These are phyloP conservation scores for Stomatorhinus ivindoensis DNA, from an alignment of 2,113 vertebrate species.

Conservation along the genomic window DNA sequence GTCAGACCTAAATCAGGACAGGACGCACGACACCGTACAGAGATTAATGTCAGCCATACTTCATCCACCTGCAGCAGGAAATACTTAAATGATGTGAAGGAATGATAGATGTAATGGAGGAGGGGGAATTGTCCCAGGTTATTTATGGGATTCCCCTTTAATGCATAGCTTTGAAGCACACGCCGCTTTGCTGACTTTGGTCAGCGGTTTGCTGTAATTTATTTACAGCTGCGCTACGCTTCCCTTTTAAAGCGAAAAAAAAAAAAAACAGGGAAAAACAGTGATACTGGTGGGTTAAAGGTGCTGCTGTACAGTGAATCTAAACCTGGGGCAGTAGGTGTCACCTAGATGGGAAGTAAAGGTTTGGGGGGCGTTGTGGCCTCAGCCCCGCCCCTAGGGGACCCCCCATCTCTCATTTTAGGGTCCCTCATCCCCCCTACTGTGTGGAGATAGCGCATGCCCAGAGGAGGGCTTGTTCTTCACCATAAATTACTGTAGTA, in stretches of 20 bases:
- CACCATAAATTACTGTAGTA: neutral
- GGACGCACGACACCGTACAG: neutral
- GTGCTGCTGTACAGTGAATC: neutral
- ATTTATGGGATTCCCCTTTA: constrained; percentile 6
- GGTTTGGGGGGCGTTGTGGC: neutral
- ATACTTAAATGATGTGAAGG: constrained; percentile 2
- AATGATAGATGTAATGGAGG: neutral
- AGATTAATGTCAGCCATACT: constrained; percentile 1
- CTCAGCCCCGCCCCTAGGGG: neutral
- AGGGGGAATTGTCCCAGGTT: constrained; percentile 8
- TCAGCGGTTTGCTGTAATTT: neutral
- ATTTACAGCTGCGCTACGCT: neutral
- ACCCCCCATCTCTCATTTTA: neutral
- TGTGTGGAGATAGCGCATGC: neutral
- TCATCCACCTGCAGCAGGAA: constrained; percentile 16
- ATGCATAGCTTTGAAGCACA: neutral
- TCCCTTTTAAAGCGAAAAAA: neutral
- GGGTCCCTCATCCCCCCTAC: neutral
- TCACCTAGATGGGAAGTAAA: neutral
- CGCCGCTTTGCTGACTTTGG: neutral
- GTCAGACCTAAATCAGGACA: neutral
- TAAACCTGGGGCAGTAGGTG: neutral
- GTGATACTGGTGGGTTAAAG: neutral
- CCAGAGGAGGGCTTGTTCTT: neutral
- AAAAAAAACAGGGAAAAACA: neutral